These are phyloP conservation scores for Fistularia tabacaria DNA, from an alignment of 2,797 vertebrate genomes.

Conservation along the genomic window DNA sequence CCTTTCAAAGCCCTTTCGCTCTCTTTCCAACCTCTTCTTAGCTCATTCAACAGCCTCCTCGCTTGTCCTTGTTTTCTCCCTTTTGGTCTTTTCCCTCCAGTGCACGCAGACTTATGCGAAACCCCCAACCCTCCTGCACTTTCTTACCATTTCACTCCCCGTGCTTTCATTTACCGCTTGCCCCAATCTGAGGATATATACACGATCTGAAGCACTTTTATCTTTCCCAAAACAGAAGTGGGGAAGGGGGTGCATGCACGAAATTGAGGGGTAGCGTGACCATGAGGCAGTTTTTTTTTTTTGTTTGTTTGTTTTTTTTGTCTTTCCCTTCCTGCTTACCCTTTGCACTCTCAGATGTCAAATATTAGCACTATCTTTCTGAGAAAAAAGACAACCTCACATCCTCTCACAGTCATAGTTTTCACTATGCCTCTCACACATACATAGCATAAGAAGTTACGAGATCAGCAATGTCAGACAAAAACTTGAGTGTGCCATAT, in stretches of 20 bases:
- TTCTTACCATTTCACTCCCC: constrained; percentile 15
- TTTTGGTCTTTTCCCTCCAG: constrained; percentile 6
- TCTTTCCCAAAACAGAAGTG: constrained; percentile 32
- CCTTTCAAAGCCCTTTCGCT: constrained; percentile 30
- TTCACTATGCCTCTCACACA: too few relatives aligned
- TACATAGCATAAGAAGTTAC: too few relatives aligned
- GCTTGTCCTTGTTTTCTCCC: constrained; percentile 24
- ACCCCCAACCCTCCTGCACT: background rate
- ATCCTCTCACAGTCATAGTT: too few relatives aligned
- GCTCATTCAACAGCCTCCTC: constrained; percentile 18
- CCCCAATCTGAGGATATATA: constrained; percentile 18
- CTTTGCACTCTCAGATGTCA: constrained; percentile 26
- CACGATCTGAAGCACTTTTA: constrained; percentile 42
- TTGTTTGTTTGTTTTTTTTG: constrained; percentile 14
- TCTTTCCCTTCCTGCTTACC: constrained; percentile 31
- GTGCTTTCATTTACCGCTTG: constrained; percentile 33
- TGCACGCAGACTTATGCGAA: background rate
- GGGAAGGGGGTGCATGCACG: background rate
- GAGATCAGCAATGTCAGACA: too few relatives aligned
- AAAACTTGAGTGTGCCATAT: too few relatives aligned
- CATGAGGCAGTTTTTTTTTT: constrained; percentile 7
- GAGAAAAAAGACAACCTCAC: background rate
- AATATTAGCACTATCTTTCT: background rate
- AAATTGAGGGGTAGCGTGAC: background rate
- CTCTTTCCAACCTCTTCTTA: constrained; percentile 24